Base-by-base conservation (phyloP, 2,888 invertebrate genomes). In the Dysmachus trigonus region DNA sequence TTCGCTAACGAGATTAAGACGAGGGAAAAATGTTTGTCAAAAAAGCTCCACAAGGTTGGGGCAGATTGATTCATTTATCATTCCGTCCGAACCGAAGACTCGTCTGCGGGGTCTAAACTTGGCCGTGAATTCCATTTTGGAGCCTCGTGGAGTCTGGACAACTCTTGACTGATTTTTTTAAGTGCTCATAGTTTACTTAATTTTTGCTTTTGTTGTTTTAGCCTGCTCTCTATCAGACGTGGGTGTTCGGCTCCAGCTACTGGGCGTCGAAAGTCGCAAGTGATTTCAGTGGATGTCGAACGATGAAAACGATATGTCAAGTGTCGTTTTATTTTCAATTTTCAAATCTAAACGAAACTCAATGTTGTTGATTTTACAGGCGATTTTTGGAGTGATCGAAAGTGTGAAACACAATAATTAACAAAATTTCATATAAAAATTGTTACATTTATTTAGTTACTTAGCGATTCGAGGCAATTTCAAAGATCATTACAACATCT, bases 1-100 rank as follows among this genome's bases (percentile, higher is more conserved):
- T 35, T 35, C 13, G 76, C 3, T 76, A 76, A 76, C 38, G 76
- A 76, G 76, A 76, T 76, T 38, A 76, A 76, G 38, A 76, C 35
- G 76, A 13, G 38, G 18, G 22, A 33, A 33, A 76, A 38, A 76
- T 38, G 33, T 76, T 22, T 38, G 38, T 76, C 33, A 15, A 30
- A 76, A 76, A 22, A 76, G 41, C 22, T 76, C 38, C 38, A 76
- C 76, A 76, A 76, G 76, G 76, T 76, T 35, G 38, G 38, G 76
- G 13, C 35, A 76, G 15, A 38, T 76, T 38, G 76, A 38, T 76
- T 76, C 76, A 76, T 76, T 76, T 76, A 76, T 76, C 76, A 76
- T 35, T 15, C 38, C 41, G 76, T 22, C 35, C 38, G 15, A 41
- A 38, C 76, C 22, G 38, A 33, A 76, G 33, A 33, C 62, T 62